Evolutionary conservation across 2,113 vertebrate species (phyloP).

Genomic region (Phalacrocorax aristotelis): DNA sequence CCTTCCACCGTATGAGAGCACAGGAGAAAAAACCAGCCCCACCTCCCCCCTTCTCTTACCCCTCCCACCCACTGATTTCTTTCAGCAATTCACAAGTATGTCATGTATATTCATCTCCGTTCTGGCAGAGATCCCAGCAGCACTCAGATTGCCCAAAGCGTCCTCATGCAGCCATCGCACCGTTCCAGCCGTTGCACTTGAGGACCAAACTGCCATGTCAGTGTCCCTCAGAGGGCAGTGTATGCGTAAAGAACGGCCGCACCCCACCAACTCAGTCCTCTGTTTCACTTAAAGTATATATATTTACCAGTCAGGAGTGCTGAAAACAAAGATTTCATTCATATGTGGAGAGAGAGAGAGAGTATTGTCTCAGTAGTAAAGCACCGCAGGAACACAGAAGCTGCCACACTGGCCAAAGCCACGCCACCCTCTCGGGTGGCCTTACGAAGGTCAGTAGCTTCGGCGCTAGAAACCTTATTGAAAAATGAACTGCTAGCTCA

Average conservation of each 20-base stretch:
- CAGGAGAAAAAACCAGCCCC: neutral
- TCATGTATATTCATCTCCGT: neutral
- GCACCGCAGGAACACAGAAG: neutral
- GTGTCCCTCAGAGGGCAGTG: neutral
- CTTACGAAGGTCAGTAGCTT: neutral
- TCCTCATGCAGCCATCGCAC: neutral
- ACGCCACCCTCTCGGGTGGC: neutral
- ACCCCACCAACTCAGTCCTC: neutral
- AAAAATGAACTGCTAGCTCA: neutral
- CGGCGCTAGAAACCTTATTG: rapidly evolving
- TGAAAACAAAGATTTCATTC: neutral
- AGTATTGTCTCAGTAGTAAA: neutral
- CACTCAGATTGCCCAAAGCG: neutral
- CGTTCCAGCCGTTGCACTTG: neutral
- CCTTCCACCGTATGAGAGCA: neutral
- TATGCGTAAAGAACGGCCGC: neutral
- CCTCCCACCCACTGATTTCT: neutral
- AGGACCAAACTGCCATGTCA: neutral
- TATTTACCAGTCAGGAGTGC: neutral
- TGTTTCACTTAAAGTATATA: neutral
- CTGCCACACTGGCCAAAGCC: rapidly evolving
- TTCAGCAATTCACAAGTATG: neutral
- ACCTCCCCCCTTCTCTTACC: neutral
- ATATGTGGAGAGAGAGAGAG: neutral
- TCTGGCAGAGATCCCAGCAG: neutral